These are phyloP conservation scores for Zhuqinia jingwanae DNA, from an alignment of 2,888 invertebrate species.

Conservation along the genomic window DNA sequence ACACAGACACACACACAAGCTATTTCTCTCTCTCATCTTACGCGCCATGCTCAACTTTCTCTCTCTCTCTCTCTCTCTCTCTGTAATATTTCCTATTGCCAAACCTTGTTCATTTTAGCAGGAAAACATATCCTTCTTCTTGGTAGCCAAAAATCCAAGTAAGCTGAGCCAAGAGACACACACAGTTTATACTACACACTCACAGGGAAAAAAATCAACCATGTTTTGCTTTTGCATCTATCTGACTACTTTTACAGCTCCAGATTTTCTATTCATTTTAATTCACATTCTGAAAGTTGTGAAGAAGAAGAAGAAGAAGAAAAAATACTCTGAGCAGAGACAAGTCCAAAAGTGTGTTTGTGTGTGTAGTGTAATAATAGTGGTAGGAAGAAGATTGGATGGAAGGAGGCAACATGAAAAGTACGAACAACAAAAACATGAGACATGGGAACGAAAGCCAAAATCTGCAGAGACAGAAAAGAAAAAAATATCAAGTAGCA, in stretches of 20 bases:
- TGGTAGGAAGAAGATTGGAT: background rate
- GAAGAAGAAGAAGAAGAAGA: background rate
- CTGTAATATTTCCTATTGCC: constrained; percentile 40
- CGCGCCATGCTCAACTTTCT: constrained; percentile 30
- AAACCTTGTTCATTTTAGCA: constrained; percentile 33
- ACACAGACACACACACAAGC: too few species aligned
- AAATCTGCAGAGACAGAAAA: constrained; percentile 46
- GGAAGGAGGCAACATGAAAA: constrained; percentile 23
- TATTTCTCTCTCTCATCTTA: background rate
- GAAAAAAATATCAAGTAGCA: constrained; percentile 2
- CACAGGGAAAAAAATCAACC: constrained; percentile 54
- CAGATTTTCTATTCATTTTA: constrained; percentile 51
- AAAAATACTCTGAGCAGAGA: too few species aligned
- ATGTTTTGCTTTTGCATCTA: constrained; percentile 36
- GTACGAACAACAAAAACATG: constrained; percentile 64
- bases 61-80: constrained; percentile 51
- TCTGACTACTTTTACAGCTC: constrained; percentile 30
- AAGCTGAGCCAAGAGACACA: constrained; percentile 59
- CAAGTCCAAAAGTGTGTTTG: background rate
- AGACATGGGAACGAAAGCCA: constrained; percentile 55
- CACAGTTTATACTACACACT: too few species aligned
- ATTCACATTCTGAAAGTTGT: constrained; percentile 38
- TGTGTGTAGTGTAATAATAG: constrained; percentile 5
- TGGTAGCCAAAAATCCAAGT: constrained; percentile 60
- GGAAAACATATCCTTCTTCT: constrained; percentile 47